phyloP scores from a whole-genome alignment of 2,113 vertebrate species.

The Dolichallabes microphthalmus region DNA sequence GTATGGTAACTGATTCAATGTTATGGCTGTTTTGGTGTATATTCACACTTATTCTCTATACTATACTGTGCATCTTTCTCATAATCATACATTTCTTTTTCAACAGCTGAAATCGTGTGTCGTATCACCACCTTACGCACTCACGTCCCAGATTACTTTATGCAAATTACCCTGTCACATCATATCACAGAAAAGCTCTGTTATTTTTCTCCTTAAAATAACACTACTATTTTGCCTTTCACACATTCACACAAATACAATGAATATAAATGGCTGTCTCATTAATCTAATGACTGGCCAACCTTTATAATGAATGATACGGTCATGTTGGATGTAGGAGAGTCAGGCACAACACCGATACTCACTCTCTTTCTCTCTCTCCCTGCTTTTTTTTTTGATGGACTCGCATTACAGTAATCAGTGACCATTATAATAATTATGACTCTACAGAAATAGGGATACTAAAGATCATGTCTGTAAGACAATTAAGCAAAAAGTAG shows the following conservation, averaged over 20 bases:
- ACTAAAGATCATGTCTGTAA: neutral
- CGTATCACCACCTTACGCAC: neutral
- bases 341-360: constrained; percentile 26
- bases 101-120: neutral
- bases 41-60: neutral
- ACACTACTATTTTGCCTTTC: neutral
- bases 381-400: constrained; percentile 48
- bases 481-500: neutral
- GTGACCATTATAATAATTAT: constrained; percentile 57
- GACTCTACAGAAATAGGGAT: constrained; percentile 56
- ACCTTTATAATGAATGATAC: constrained; percentile 59
- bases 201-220: constrained; percentile 4
- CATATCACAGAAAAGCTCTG: neutral
- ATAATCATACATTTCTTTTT: neutral
- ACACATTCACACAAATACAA: neutral
- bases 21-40: no score
- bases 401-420: constrained; percentile 55
- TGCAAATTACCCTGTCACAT: neutral
- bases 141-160: neutral
- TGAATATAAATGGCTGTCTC: constrained; percentile 42
- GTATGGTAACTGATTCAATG: no score
- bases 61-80: neutral
- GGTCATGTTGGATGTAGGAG: constrained; percentile 53
- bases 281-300: constrained; percentile 63
- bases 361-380: neutral